phyloP scores from a whole-genome alignment of 2,113 vertebrate genomes.

The Ceratotherium simum region DNA sequence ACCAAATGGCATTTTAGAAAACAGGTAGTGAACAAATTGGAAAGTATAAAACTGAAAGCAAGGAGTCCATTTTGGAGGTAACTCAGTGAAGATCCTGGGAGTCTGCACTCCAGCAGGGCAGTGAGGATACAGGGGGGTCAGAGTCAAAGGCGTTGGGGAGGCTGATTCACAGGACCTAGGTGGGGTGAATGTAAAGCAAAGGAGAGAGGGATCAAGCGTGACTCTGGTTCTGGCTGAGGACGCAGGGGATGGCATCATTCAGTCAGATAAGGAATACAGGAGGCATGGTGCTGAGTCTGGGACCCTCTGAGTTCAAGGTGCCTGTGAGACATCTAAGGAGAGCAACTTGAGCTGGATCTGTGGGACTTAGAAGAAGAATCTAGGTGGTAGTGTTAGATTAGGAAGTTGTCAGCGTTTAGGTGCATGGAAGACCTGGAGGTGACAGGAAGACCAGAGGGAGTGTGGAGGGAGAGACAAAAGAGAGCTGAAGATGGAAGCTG shows the following conservation, averaged over 20 bases:
- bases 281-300: neutral
- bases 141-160: neutral
- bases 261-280: neutral
- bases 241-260: neutral
- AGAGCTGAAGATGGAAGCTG: neutral
- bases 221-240: neutral
- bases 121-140: neutral
- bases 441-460: neutral
- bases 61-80: neutral
- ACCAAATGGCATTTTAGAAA: neutral
- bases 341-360: neutral
- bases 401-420: neutral
- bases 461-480: neutral
- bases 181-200: neutral
- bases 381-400: neutral
- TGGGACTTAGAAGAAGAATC: neutral
- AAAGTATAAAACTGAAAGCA: neutral
- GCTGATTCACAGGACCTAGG: neutral
- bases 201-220: neutral
- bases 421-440: neutral
- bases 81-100: neutral
- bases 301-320: neutral
- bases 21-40: neutral
- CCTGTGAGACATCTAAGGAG: neutral
- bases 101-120: neutral